A percentile compares a stretch with the other conserved stretches of the same genome.
phyloP scores from a whole-genome alignment of 30 jellyfish, hydroid and myxozoan species.

The Hydractinia symbiolongicarpus region DNA sequence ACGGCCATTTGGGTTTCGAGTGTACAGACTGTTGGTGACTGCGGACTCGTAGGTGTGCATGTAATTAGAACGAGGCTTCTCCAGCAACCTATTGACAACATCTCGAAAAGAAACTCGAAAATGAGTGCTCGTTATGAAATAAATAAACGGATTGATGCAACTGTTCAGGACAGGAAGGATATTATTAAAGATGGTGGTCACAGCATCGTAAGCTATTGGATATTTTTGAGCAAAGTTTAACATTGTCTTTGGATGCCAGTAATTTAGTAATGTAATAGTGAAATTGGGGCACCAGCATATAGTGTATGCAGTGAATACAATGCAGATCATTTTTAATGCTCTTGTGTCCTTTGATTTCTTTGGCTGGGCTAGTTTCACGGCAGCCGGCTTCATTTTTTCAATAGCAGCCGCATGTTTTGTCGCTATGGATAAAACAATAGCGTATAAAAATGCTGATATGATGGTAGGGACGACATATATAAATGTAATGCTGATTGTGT shows the following conservation, averaged over 20 bases:
- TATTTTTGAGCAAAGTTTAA: not conserved
- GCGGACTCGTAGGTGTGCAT: not conserved
- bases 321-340: conserved; percentile 8
- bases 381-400: not conserved
- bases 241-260: conserved; percentile 3
- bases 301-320: conserved; percentile 28
- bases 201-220: conserved; percentile 19
- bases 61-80: conserved; percentile 15
- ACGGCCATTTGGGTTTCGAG: too few relatives aligned
- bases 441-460: conserved; percentile 11
- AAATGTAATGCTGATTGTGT: conserved; percentile 10
- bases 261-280: conserved; percentile 2
- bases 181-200: conserved; percentile 14
- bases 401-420: not conserved
- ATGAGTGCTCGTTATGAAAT: conserved; percentile 28
- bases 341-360: not conserved
- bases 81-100: not conserved
- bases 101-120: conserved; percentile 30
- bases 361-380: not conserved
- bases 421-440: conserved; percentile 7
- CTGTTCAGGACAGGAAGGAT: conserved; percentile 13
- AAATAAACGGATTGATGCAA: conserved; percentile 33
- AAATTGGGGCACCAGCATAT: conserved; percentile 36
- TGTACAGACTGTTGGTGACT: not conserved
- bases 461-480: conserved; percentile 18